Conservation (phyloP, 2,888 invertebrate species). For the Diaphora mendica region DNA sequence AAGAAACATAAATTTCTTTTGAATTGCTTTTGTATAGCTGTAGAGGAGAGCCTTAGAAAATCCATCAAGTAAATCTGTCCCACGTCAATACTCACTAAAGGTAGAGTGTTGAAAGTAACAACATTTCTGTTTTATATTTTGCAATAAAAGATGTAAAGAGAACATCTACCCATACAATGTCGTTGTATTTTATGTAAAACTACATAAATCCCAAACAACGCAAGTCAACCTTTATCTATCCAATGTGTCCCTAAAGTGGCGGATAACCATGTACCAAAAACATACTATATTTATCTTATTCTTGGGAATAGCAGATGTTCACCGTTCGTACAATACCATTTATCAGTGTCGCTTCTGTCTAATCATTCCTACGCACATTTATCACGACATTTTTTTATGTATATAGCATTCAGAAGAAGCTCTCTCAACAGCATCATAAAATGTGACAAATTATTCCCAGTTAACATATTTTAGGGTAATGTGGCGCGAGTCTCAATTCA, state of each 20-base stretch:
- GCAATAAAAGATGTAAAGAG: not conserved
- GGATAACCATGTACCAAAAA: conserved; percentile 61
- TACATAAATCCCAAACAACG: conserved; percentile 28
- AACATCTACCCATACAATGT: not conserved
- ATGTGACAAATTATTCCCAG: conserved; percentile 34
- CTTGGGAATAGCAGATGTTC: conserved; percentile 76
- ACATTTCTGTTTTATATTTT: conserved; percentile 11
- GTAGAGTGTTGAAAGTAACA: conserved; percentile 16
- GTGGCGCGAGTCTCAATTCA: conserved; percentile 12
- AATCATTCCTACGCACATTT: conserved; percentile 74
- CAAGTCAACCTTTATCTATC: conserved; percentile 46
- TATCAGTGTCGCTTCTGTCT: conserved; percentile 74
- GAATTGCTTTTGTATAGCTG: conserved; percentile 18
- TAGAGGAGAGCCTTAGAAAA: conserved; percentile 23
- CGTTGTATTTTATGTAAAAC: conserved; percentile 21
- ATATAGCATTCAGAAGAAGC: conserved; percentile 42
- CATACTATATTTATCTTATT: conserved; percentile 72
- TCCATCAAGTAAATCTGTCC: conserved; percentile 40
- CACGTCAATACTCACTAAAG: conserved; percentile 36
- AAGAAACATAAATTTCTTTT: not conserved
- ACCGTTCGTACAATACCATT: conserved; percentile 65
- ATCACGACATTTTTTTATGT: conserved; percentile 66
- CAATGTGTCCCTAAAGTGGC: conserved; percentile 55
- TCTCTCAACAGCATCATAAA: conserved; percentile 35
- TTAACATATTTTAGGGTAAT: conserved; percentile 25